Conservation (phyloP, 2,888 invertebrate species). For the Lottia scabra region DNA sequence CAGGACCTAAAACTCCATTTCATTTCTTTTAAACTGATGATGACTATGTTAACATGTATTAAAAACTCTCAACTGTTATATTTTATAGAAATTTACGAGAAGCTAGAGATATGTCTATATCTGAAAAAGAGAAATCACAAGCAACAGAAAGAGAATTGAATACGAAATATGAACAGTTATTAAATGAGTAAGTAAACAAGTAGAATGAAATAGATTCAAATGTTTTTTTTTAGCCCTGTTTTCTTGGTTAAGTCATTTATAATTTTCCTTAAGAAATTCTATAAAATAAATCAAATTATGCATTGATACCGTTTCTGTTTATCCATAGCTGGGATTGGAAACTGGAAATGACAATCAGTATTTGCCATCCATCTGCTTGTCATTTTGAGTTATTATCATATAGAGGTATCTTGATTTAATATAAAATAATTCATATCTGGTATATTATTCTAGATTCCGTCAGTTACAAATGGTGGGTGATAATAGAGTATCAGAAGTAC, state of each 20-base stretch:
- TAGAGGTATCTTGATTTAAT: too few relatives aligned
- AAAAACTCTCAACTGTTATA: not conserved
- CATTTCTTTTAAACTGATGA: not conserved
- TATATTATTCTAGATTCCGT: conserved; percentile 48
- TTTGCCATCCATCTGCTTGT: too few relatives aligned
- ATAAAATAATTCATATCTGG: not conserved
- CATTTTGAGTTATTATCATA: too few relatives aligned
- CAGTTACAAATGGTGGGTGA: conserved; percentile 61
- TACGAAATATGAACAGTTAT: conserved; percentile 63
- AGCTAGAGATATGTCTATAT: conserved; percentile 64
- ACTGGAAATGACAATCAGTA: too few relatives aligned
- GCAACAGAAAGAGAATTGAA: conserved; percentile 57
- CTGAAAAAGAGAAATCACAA: conserved; percentile 63
- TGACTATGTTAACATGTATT: not conserved
- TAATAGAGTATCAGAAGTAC: conserved; percentile 58
- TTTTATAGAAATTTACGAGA: conserved; percentile 60
- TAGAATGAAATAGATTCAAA: too few relatives aligned
- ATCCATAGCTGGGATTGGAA: too few relatives aligned
- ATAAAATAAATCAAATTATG: too few relatives aligned
- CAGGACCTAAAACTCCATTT: not conserved
- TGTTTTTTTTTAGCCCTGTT: too few relatives aligned
- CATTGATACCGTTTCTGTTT: too few relatives aligned
- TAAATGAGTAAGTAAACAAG: conserved; percentile 53
- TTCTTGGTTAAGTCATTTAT: too few relatives aligned
- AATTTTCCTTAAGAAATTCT: too few relatives aligned